Percentiles rank a stretch among this genome's conserved stretches.
phyloP scores from a whole-genome alignment of 2,888 invertebrate species.

The Himalopsyche anomala region DNA sequence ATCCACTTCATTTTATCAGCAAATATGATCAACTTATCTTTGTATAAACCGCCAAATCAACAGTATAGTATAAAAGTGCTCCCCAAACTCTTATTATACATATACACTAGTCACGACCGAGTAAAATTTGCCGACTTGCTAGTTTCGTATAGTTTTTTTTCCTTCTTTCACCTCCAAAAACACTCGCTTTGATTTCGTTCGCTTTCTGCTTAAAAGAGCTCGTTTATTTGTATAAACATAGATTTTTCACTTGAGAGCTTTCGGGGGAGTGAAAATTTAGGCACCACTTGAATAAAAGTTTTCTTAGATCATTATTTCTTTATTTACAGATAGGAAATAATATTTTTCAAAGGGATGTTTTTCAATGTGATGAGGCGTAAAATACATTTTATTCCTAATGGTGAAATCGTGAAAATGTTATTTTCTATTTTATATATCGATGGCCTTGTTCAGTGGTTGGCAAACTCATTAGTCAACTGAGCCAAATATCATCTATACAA shows the following conservation, averaged over 20 bases:
- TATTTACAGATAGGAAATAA: too few species aligned
- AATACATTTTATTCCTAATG: too few species aligned
- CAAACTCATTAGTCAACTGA: too few species aligned
- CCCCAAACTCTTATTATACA: not conserved
- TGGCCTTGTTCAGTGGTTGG: too few species aligned
- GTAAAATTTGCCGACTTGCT: conserved; percentile 47
- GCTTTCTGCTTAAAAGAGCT: conserved; percentile 36
- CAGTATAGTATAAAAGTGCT: not conserved
- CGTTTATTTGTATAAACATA: conserved; percentile 13
- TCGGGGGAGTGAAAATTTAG: not conserved
- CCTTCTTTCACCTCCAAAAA: conserved; percentile 33
- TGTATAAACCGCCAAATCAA: not conserved
- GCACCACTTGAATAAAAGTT: not conserved
- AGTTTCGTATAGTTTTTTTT: conserved; percentile 33
- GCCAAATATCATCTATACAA: too few species aligned
- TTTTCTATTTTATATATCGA: too few species aligned
- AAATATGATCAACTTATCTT: too few species aligned
- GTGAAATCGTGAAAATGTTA: too few species aligned
- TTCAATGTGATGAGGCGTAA: too few species aligned
- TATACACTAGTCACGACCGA: conserved; percentile 5
- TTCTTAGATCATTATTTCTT: conserved; percentile 4
- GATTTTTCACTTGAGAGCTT: conserved; percentile 16
- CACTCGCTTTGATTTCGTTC: conserved; percentile 44
- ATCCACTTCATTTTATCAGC: too few species aligned
- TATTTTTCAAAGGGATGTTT: too few species aligned